These are phyloP conservation scores for Ciconia stormi DNA, from an alignment of 2,113 vertebrate genomes.

Conservation along the genomic window DNA sequence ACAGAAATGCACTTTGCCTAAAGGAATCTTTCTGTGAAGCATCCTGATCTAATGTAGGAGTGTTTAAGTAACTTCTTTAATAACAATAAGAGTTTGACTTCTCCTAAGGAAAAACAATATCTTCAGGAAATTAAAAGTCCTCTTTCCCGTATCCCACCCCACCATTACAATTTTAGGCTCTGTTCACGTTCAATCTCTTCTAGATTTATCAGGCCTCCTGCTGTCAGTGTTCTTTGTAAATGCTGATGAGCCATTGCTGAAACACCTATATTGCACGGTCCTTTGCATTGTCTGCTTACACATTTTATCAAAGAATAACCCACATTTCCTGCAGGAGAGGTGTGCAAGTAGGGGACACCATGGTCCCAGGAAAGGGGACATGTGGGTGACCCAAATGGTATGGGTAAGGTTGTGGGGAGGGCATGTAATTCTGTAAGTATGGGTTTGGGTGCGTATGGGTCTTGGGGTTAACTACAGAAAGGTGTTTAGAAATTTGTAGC, in stretches of 20 bases:
- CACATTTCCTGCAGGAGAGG: not conserved
- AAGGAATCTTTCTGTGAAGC: not conserved
- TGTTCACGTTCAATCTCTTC: not conserved
- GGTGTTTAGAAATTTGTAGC: not conserved
- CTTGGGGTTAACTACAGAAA: not conserved
- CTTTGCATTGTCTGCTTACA: not conserved
- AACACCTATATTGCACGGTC: not conserved
- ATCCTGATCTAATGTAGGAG: not conserved
- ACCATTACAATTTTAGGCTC: not conserved
- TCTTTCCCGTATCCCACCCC: not conserved
- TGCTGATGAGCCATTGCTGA: not conserved
- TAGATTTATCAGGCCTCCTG: not conserved
- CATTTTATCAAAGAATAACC: not conserved
- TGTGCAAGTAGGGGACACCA: not conserved
- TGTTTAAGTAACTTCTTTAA: not conserved
- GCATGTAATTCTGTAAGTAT: not conserved
- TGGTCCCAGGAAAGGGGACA: not conserved
- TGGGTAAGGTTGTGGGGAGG: not conserved
- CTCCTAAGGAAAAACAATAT: not conserved
- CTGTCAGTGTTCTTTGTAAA: not conserved
- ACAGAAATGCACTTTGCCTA: not conserved
- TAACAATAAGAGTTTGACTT: not conserved
- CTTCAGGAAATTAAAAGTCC: not conserved
- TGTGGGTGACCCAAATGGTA: not conserved
- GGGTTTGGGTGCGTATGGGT: not conserved